Base-by-base conservation (phyloP, 2,797 vertebrate genomes). In the Scolopax bukidnonensis region DNA sequence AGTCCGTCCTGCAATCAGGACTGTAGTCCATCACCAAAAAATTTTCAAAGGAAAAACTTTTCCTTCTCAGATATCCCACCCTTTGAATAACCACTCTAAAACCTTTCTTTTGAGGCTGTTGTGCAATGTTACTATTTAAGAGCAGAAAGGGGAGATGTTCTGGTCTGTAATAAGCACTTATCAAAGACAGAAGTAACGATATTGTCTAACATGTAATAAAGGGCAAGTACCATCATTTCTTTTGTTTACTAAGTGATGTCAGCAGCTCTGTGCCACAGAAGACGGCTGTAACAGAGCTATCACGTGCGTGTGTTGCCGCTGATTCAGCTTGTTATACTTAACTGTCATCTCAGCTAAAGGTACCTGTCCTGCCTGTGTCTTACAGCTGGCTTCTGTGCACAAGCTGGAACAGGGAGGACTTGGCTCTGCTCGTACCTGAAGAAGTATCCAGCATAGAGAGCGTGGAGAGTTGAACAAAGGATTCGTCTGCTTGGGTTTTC, bases 361-460 rank as follows among this genome's bases (percentile, higher is more conserved):
- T 65, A 25, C 5, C 21, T 64, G 25, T 70, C 41, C 93, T 90
- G 21, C 77, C 67, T 48, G 91, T 95, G 69, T 81, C 77, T 96
- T 96, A 41, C 89, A 98, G 98, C 63, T 94, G 93, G 63, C 88
- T 97, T 83, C 94, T 95, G 63, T 98, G 94, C 74, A 92, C 93
- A 82, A 95, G 78, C 60, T 94, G 97, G 97, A 93, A 94, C 6
- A 93, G 94, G 32, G 97, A 96, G 40, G 95, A 97, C 90, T 96
- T 96, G 41, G 84, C 92, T 25, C 74, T 97, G 59, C 97, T 98
- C 18, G 60, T 91, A 60, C 96, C 97, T 40, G 98, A 98, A 77
- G 97, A 97, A 76, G 96, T 96, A 23, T 89, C 94, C 59, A 93
- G 81, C 60, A 96, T 97, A 70, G 98, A 97, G 25, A 90, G 96